phyloP scores from a whole-genome alignment of 2,797 vertebrate genomes.

The Siniperca undulata region DNA sequence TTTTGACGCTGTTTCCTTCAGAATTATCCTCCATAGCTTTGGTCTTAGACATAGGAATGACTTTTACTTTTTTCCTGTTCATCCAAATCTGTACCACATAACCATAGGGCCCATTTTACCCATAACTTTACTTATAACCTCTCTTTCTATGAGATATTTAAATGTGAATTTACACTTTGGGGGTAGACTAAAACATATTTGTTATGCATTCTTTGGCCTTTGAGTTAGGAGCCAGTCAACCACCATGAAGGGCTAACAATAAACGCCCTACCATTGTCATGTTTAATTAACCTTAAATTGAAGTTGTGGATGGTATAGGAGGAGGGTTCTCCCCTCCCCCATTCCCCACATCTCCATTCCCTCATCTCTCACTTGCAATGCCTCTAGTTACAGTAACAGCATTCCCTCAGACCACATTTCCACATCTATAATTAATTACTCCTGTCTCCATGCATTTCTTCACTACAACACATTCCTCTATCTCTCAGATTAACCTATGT shows the following conservation, averaged over 20 bases:
- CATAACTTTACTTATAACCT: slow-evolving; percentile 11
- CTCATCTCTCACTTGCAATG: slow-evolving; percentile 60
- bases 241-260: slow-evolving; percentile 72
- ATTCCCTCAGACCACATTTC: slow-evolving; percentile 78
- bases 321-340: slow-evolving; percentile 29
- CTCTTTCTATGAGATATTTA: slow-evolving; percentile 19
- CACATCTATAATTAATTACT: slow-evolving; percentile 87
- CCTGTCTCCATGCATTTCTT: slow-evolving; percentile 80
- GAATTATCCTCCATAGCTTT: background rate
- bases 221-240: slow-evolving; percentile 66
- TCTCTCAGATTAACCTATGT: slow-evolving; percentile 59
- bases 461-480: slow-evolving; percentile 67
- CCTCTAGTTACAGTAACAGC: slow-evolving; percentile 83
- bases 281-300: slow-evolving; percentile 84
- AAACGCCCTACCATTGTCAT: slow-evolving; percentile 74
- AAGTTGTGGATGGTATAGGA: slow-evolving; percentile 71
- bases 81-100: background rate
- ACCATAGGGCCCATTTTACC: background rate
- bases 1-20: background rate
- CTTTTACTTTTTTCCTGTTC: background rate
- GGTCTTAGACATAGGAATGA: background rate
- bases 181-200: slow-evolving; percentile 36
- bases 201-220: slow-evolving; percentile 78
- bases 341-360: slow-evolving; percentile 42
- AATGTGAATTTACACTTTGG: slow-evolving; percentile 58